Base-by-base conservation (phyloP, 1,140 invertebrate genomes). In the Cotesia typhae region DNA sequence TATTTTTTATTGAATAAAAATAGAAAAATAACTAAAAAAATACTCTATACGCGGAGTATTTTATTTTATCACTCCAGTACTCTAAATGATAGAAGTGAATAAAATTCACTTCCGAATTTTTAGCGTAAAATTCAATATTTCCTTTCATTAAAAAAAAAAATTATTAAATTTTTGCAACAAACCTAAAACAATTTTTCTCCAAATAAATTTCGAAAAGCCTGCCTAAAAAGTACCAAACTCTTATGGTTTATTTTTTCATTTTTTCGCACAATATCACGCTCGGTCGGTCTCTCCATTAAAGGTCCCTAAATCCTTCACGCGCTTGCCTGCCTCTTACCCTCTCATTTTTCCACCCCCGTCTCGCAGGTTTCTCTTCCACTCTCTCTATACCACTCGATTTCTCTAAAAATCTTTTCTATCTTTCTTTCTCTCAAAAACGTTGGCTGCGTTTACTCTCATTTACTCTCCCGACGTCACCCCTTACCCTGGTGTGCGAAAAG, bases 261-360 rank as follows among this genome's bases (percentile, higher is more conserved):
- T 79, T 82, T 82, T 82, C 81, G 78, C 80, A 79, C 74, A 72
- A 75, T 75, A 75, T 75, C 77, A 78, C 77, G 77, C 70, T 77
- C 78, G 80, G 80, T 80, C 73, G 77, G 83, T 83, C 81, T 47
- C 41, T 82, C 81, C 77, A 81, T 81, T 80, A 83, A 80, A 84
- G 81, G 83, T 84, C 80, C 75, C 80, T 81, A 87, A 86, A 85
- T 85, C 84, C 82, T 81, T 72, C 71, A 72, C 71, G 71, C 57
- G 65, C 17, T 59, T 59, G 57, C 57, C 28, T 59, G 57, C 20
- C 17, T 59, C 71, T 65, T 65, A 67, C 65, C 64, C 64, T 52
- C 71, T 66, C 66, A 82, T 76, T 80, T 78, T 74, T 72, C 75
- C 74, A 74, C 72, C 76, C 77, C 75, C 75, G 75, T 69, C 73